Evolutionary conservation across 2,113 vertebrate genomes (phyloP).

Genomic region (Genyomyrus donnyi): DNA sequence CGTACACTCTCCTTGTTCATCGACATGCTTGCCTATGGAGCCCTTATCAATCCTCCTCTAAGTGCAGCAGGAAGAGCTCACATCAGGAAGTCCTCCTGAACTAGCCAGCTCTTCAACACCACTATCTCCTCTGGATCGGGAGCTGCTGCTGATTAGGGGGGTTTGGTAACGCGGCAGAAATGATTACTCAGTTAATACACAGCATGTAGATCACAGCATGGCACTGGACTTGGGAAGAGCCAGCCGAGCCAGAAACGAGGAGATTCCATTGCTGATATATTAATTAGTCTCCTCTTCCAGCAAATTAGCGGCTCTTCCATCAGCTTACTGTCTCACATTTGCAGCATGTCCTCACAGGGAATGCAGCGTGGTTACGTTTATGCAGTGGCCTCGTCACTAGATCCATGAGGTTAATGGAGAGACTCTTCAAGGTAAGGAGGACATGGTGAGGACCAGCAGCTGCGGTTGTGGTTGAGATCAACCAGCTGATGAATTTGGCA

Average conservation of each 20-base stretch:
- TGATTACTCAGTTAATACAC: background rate
- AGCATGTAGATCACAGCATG: background rate
- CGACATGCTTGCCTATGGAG: background rate
- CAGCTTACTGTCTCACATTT: background rate
- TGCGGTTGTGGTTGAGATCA: background rate
- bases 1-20: background rate
- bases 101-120: background rate
- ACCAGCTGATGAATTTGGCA: background rate
- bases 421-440: background rate
- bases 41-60: background rate
- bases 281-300: background rate
- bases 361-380: background rate
- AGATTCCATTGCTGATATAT: background rate
- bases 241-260: background rate
- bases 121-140: background rate
- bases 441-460: background rate
- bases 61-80: background rate
- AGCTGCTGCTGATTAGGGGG: background rate
- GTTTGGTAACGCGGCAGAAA: background rate
- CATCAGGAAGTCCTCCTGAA: background rate
- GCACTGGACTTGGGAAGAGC: background rate
- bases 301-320: background rate
- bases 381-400: background rate
- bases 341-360: background rate
- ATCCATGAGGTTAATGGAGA: background rate